These are phyloP conservation scores for Eulimnadia texana DNA, from an alignment of 1,140 invertebrate genomes.

Conservation along the genomic window DNA sequence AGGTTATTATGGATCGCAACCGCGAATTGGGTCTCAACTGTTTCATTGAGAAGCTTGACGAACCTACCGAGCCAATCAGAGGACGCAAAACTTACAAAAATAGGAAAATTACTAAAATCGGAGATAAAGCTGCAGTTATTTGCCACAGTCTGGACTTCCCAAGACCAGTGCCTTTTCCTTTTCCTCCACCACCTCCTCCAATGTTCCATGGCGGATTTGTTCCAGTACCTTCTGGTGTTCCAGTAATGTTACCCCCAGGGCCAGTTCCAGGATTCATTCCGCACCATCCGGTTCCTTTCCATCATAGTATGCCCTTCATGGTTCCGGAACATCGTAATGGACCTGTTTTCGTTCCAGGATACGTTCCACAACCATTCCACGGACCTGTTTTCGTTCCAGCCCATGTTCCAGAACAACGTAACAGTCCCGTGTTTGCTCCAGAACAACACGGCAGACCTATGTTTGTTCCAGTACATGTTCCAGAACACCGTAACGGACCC, in stretches of 20 bases:
- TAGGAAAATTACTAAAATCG: no score
- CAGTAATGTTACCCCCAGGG: no score
- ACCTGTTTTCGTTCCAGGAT: no score
- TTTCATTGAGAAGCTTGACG: not conserved
- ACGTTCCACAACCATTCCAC: not conserved
- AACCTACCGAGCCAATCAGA: no score
- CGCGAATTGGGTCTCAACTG: not conserved
- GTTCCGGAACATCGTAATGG: no score
- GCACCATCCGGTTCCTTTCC: no score
- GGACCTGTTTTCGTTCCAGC: not conserved
- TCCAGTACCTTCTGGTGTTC: no score
- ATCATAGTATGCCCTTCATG: no score
- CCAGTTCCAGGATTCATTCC: no score
- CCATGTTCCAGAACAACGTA: not conserved
- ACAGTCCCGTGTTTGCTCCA: not conserved
- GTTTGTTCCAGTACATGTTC: not conserved
- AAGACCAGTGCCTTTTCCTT: not conserved
- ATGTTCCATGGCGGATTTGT: not conserved
- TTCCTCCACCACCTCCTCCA: not conserved
- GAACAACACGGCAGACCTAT: no score
- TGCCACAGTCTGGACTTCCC: not conserved
- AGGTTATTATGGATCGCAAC: not conserved
- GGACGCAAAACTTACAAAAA: not conserved
- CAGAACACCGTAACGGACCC: not conserved
- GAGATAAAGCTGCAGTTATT: not conserved